A percentile compares a stretch with the other conserved stretches of the same genome.
These are phyloP conservation scores for Zenarchopterus dispar DNA, from an alignment of 2,797 vertebrate genomes.

Conservation along the genomic window DNA sequence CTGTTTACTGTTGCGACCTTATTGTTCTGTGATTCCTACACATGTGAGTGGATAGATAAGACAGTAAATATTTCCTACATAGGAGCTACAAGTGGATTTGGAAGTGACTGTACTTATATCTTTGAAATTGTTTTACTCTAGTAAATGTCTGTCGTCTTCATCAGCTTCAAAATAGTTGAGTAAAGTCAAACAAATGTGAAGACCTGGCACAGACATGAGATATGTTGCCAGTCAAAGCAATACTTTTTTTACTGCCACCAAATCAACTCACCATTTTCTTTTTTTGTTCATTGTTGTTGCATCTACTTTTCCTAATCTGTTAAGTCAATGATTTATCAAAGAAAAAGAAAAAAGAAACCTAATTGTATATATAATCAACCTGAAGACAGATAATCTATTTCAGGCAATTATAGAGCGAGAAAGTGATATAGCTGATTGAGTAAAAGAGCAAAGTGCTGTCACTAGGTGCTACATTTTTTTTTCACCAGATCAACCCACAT, in stretches of 20 bases:
- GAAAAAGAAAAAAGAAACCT: background rate
- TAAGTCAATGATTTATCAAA: constrained; percentile 17
- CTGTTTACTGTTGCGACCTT: background rate
- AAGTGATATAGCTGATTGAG: constrained; percentile 49
- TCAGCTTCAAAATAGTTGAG: background rate
- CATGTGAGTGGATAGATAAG: background rate
- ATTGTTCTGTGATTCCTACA: background rate
- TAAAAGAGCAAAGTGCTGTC: constrained; percentile 45
- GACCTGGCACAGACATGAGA: too few species aligned
- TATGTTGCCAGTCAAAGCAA: background rate
- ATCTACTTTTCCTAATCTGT: constrained; percentile 10
- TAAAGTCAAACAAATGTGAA: too few species aligned
- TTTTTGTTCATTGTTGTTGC: background rate
- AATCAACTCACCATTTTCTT: too few species aligned
- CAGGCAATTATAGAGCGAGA: constrained; percentile 30
- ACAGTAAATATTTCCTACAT: background rate
- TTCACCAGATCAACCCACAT: constrained; percentile 22
- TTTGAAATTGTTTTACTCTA: background rate
- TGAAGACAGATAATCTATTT: constrained; percentile 35
- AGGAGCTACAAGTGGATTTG: background rate
- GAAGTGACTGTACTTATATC: constrained; percentile 11
- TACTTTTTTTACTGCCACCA: too few species aligned
- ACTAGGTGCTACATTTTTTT: constrained; percentile 17
- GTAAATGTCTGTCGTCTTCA: background rate
- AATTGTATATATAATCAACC: constrained; percentile 32